Base-by-base conservation (phyloP, 2,113 vertebrate genomes). In the Miniopterus natalensis region DNA sequence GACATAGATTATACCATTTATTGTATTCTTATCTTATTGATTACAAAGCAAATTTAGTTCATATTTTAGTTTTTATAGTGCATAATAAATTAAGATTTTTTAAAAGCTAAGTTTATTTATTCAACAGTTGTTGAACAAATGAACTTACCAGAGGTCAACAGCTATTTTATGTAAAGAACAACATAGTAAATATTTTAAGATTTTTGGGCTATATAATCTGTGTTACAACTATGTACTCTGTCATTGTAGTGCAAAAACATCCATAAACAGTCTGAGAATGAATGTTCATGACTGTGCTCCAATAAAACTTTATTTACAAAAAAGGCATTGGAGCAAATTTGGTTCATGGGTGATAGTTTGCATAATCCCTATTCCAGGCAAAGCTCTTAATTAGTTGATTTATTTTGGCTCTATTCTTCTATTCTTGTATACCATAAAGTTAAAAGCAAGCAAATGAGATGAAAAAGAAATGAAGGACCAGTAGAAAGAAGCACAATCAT, bases 61-160 rank as follows among this genome's bases (percentile, higher is more conserved):
- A 45, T 51, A 65, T 95, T 57, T 93, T 57, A 57, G 18, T 47
- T 23, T 66, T 70, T n/a, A n/a, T n/a, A 77, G 47, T 11, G 1
- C 14, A 65, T 42, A 77, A 59, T 25, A 93, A 74, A 79, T 57
- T 86, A 75, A 91, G 27, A 55, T 68, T 65, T 85, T 92, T 68
- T 55, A 55, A 92, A 65, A 47, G 13, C 3, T 51, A 53, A 90
- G 73, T 89, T 55, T 0, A 25, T 53, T 83, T 90, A 75, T 55
- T 73, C 31, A 75, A 49, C 42, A 53, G 8, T 84, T 45, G 21
- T 11, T 91, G 66, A 77, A 55, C 15, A 93, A 88, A 20, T 74
- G 7, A 88, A 70, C 51, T 61, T 71, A 23, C 8, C 31, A 74
- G 42, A 53, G 2, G 3, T 65, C 73, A 80, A 51, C 2, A 92